Evolutionary conservation across 1,140 invertebrate genomes (phyloP), one percentile per base, ranked within the genome.

Genomic region (Pseudomyrmex flavicornis): DNA sequence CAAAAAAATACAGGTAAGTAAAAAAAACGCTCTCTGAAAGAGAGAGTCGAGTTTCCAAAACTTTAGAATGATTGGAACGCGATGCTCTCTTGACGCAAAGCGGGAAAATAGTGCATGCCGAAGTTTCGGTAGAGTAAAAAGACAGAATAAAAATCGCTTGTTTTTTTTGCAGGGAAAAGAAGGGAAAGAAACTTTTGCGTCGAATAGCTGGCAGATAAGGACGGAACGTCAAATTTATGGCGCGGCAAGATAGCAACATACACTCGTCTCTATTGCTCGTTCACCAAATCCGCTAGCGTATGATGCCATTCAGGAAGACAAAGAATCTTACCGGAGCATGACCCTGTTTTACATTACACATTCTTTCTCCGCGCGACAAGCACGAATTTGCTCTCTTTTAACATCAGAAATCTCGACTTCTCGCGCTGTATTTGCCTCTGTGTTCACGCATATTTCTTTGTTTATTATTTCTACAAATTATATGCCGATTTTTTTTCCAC

Each of bases 181-280:
- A 58, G 76, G 54, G 65, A 50, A n/a, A 9, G 54, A 80, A 80
- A 80, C 54, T 80, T 80, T 80, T 20, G 54, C 44, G 66, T 80
- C 66, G 76, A 66, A 80, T 80, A 80, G 56, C 46, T 44, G n/a
- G 13, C 56, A 73, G 20, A 13, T 48, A 15, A 58, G 17, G 3
- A 52, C 12, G n/a, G 35, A 79, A 79, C 52, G 20, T 70, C 44
- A 65, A 70, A 80, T 80, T 80, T 80, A 80, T 80, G 66, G 66
- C 76, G 66, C 12, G 54, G 44, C 54, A 26, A 80, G 65, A 80
- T 48, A 80, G 66, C 54, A 70, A 80, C 54, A 80, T 4, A 5
- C 35, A 0, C 20, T 54, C 68, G 3, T 10, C 66, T 35, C 35
- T 35, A 5, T 35, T 35, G 44, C 66, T 52, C 68, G 48, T 20